Base-by-base conservation (phyloP, 2,888 invertebrate species). In the Zygaena filipendulae region DNA sequence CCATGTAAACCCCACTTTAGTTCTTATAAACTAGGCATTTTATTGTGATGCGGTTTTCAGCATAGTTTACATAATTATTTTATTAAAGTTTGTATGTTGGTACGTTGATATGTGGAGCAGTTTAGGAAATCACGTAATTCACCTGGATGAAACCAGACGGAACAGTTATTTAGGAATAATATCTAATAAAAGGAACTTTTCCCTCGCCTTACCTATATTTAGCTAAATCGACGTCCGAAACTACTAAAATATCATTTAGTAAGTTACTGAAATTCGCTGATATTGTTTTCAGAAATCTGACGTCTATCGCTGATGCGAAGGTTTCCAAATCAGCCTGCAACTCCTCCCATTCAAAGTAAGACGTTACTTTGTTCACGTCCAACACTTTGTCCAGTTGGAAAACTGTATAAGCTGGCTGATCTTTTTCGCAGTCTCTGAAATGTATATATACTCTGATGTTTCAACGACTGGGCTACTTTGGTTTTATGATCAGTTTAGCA, bases 381-480 rank as follows among this genome's bases (percentile, higher is more conserved):
- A 89, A 72, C 38, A 87, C 81, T 50, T 83, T 85, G 43, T 87
- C 84, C 42, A 91, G 66, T 59, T 87, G 85, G 52, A 91, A 89
- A 13, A 88, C 87, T 22, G 81, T 75, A 69, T 90, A 91, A n/a
- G 87, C 85, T 37, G 90, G 83, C 42, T 84, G 82, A 53, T 90
- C 87, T 48, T 83, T 79, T 57, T 87, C 84, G 55, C 91, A 91
- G 47, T 87, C 86, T 40, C 91, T 91, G 60, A 27, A 60, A 60
- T 21, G 16, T 25, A n/a, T 19, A n/a, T n/a, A n/a, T n/a, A n/a
- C n/a, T n/a, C n/a, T n/a, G n/a, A n/a, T n/a, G n/a, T n/a, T n/a
- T n/a, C n/a, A n/a, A n/a, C n/a, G n/a, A n/a, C n/a, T n/a, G n/a
- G n/a, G n/a, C n/a, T n/a, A n/a, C n/a, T n/a, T n/a, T n/a, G n/a